A percentile compares a stretch with the other conserved stretches of the same genome.
Conservation (phyloP, 2,113 vertebrate species). For the Hemiprocne comata region DNA sequence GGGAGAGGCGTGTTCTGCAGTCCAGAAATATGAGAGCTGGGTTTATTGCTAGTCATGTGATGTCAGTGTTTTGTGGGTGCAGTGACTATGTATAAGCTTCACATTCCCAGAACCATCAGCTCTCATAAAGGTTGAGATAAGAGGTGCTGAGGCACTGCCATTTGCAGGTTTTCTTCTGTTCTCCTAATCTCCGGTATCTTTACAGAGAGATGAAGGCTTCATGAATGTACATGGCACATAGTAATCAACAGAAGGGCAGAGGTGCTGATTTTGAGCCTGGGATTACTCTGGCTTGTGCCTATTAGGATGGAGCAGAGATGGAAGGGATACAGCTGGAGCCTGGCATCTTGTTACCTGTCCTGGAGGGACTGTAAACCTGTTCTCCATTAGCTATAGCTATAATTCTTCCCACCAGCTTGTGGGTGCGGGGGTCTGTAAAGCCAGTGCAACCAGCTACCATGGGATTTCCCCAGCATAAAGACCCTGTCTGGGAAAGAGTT, state of each 20-base stretch:
- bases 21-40: background rate
- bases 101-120: slow-evolving; percentile 10
- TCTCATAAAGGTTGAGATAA: background rate
- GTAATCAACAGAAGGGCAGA: background rate
- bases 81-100: slow-evolving; percentile 9
- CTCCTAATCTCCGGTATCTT: background rate
- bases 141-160: background rate
- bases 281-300: background rate
- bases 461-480: background rate
- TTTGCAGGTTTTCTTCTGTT: background rate
- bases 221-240: background rate
- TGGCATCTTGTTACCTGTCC: background rate
- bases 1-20: slow-evolving; percentile 27
- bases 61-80: slow-evolving; percentile 36
- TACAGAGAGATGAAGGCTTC: background rate
- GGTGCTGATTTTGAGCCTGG: background rate
- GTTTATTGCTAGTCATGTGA: slow-evolving; percentile 39
- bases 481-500: background rate
- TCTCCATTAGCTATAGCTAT: background rate
- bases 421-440: background rate
- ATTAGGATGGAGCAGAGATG: background rate
- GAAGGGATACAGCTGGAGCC: background rate
- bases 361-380: background rate
- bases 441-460: background rate
- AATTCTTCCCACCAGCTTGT: background rate